Evolutionary conservation across 2,797 vertebrate species (phyloP).

Genomic region (Myotis daubentonii): DNA sequence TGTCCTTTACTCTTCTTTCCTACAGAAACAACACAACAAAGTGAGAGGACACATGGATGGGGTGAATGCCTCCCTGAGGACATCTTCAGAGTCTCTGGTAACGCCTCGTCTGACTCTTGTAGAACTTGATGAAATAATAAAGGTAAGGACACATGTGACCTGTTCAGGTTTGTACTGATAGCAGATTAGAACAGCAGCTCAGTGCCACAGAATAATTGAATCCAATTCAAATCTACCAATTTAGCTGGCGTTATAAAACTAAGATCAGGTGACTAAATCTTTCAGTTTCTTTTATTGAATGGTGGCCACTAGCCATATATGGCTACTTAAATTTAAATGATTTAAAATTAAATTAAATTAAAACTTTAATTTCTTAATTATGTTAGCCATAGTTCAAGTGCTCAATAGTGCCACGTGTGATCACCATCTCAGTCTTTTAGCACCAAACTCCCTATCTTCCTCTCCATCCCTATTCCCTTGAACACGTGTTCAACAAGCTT

Average conservation of each 20-base stretch:
- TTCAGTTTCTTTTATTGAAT: not conserved
- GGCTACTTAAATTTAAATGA: constrained; percentile 8
- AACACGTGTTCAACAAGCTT: not conserved
- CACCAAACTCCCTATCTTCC: not conserved
- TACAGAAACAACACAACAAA: constrained; percentile 81
- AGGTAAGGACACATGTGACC: constrained; percentile 84
- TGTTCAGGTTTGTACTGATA: not conserved
- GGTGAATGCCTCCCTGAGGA: constrained; percentile 85
- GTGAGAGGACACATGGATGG: constrained; percentile 82
- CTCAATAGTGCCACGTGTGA: not conserved
- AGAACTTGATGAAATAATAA: constrained; percentile 88
- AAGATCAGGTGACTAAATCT: not conserved
- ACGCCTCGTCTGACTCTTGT: constrained; percentile 79
- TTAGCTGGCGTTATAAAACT: not conserved
- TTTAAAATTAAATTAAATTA: constrained; percentile 36
- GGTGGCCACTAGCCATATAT: not conserved
- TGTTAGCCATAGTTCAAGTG: not conserved
- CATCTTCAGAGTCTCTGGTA: constrained; percentile 81
- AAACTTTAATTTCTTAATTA: not conserved
- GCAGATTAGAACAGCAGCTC: not conserved
- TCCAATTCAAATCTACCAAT: not conserved
- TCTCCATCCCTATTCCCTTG: not conserved
- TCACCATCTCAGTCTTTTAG: not conserved
- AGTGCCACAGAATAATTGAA: not conserved
- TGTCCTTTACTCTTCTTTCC: not conserved